Evolutionary conservation across 2,888 invertebrate genomes (phyloP), one percentile per base, ranked within the genome.

Genomic region (Oeneis ivallda): DNA sequence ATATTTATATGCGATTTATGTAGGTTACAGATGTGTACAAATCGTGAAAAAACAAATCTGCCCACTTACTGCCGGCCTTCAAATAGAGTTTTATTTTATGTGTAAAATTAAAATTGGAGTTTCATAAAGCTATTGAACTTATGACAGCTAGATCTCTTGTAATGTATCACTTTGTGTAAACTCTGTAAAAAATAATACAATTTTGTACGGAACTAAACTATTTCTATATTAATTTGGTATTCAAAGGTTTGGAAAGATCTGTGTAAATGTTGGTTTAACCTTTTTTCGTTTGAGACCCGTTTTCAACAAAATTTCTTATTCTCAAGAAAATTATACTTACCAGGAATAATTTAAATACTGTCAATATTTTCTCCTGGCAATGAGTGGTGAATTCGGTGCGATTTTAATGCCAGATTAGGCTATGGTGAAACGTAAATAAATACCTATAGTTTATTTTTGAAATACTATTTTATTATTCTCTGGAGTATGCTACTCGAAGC

Each of bases 1-100:
- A 58, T 70, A 70, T 67, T 70, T 69, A 70, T 69, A 69, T 64
- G 62, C 56, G 70, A 58, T 67, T 67, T 59, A 65, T 45, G 54
- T 70, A 62, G 69, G 62, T 69, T 67, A 67, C 62, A 63, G 45
- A 65, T 64, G 61, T 63, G 64, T 67, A 69, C 41, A 64, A 57
- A 37, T 66, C 13, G 45, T 56, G 39, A 56, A 64, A 54, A 64
- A 34, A 37, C 26, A 62, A 68, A 58, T 68, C 64, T 70, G 70
- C 63, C 70, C 58, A 64, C 17, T 61, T 47, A 69, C 66, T 70
- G 69, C 69, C 69, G 69, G 69, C 69, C 70, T 67, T 58, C 15
- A 41, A 54, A 56, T 66, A 64, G 54, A 65, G 52, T 64, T 62
- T 63, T 63, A 66, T 61, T 62, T 62, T 62, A 62, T 17, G 13